A percentile compares a stretch with the other conserved stretches of the same genome.
These are phyloP conservation scores for Venturia canescens DNA, from an alignment of 1,140 invertebrate genomes.

Conservation along the genomic window DNA sequence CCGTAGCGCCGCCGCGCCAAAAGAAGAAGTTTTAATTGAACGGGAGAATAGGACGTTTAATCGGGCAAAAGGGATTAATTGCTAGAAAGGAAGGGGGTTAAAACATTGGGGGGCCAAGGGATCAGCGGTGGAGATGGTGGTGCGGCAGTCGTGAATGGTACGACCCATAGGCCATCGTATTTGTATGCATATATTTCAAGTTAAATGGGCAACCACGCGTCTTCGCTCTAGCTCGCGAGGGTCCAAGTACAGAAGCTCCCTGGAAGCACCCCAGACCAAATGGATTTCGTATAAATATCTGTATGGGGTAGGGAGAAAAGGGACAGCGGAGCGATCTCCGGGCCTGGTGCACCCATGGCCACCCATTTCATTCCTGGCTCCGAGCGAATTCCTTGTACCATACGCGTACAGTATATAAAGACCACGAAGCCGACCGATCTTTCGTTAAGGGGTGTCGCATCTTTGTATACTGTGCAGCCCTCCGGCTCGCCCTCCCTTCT, in stretches of 20 bases:
- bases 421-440: constrained; percentile 23
- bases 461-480: constrained; percentile 15
- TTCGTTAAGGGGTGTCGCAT: constrained; percentile 15
- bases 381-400: not conserved
- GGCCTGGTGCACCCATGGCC: not conserved
- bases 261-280: constrained; percentile 43
- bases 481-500: not conserved
- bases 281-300: constrained; percentile 53
- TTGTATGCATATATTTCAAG: not conserved
- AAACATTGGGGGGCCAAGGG: constrained; percentile 62
- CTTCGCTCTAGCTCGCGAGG: constrained; percentile 8
- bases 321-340: not conserved
- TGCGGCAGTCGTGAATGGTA: no score
- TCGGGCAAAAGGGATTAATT: constrained; percentile 70
- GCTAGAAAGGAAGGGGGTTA: constrained; percentile 53
- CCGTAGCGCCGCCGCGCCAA: constrained; percentile 53
- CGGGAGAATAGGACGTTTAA: constrained; percentile 68
- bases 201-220: not conserved
- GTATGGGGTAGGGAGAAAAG: not conserved
- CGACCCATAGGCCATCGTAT: not conserved
- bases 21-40: constrained; percentile 70
- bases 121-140: constrained; percentile 20
- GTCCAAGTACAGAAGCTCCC: constrained; percentile 26
- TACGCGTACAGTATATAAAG: constrained; percentile 38
- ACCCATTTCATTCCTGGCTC: constrained; percentile 32